A percentile compares a stretch with the other conserved stretches of the same genome.
Conservation (phyloP, 2,113 vertebrate genomes). For the Setophaga petechia region DNA sequence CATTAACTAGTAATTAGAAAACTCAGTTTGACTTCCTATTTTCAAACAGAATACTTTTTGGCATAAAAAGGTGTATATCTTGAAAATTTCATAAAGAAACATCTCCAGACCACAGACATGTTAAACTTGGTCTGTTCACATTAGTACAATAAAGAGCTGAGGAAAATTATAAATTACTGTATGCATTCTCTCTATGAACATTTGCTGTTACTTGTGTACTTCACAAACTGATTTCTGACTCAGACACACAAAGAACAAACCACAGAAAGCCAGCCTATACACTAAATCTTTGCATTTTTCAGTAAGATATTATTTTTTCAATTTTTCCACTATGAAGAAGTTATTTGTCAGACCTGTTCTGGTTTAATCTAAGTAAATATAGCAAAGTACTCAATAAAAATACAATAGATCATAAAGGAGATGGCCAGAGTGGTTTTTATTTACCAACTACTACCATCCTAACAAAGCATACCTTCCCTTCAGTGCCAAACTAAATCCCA, state of each 20-base stretch:
- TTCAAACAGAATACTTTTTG: background rate
- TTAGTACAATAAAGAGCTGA: background rate
- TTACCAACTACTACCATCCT: background rate
- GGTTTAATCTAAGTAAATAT: constrained; percentile 5
- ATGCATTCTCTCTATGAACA: background rate
- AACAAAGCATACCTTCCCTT: background rate
- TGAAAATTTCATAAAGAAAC: background rate
- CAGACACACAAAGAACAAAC: background rate
- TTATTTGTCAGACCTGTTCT: background rate
- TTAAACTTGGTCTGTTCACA: background rate
- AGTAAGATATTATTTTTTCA: background rate
- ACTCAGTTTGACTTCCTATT: background rate
- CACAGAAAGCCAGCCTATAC: background rate
- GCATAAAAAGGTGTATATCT: background rate
- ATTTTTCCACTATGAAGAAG: background rate
- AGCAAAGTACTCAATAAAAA: background rate
- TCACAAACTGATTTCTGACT: background rate
- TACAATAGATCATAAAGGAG: background rate
- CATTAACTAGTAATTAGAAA: constrained; percentile 35
- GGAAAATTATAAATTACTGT: background rate
- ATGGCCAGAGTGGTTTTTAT: background rate
- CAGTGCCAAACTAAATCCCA: background rate
- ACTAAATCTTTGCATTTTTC: background rate
- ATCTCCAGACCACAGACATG: background rate
- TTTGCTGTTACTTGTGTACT: background rate